Evolutionary conservation across 2,888 invertebrate species (phyloP).

Genomic region (Amaurobius ferox): DNA sequence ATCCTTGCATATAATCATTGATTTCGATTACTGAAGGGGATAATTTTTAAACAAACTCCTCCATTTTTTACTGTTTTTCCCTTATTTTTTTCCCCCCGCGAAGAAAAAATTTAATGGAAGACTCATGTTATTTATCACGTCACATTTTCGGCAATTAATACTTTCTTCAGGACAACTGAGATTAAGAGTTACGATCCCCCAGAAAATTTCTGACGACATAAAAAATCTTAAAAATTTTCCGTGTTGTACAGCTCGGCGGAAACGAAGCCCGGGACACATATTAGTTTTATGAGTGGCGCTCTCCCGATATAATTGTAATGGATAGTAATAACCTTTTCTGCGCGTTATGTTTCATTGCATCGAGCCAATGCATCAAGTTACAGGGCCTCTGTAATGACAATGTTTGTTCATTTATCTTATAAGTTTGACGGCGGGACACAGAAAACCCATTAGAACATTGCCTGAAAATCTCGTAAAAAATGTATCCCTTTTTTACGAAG

Average conservation of each 20-base stretch:
- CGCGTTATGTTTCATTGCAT: constrained; percentile 58
- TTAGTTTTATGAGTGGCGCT: constrained; percentile 51
- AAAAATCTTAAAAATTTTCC: constrained; percentile 28
- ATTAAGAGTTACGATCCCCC: constrained; percentile 53
- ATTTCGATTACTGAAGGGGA: constrained; percentile 24
- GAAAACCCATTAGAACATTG: constrained; percentile 65
- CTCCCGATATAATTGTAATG: constrained; percentile 62
- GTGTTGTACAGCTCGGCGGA: not conserved
- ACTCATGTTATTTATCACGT: constrained; percentile 61
- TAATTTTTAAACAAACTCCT: constrained; percentile 52
- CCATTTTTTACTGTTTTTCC: constrained; percentile 17
- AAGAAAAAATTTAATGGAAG: constrained; percentile 46
- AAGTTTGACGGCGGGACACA: constrained; percentile 60
- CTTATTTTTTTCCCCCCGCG: not conserved
- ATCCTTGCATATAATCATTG: constrained; percentile 40
- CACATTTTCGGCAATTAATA: constrained; percentile 63
- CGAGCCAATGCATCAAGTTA: constrained; percentile 63
- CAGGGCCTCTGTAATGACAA: constrained; percentile 56
- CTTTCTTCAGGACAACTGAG: constrained; percentile 17
- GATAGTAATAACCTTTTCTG: constrained; percentile 63
- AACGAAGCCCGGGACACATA: constrained; percentile 39
- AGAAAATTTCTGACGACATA: constrained; percentile 22
- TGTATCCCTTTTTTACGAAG: constrained; percentile 36
- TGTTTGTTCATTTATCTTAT: constrained; percentile 54
- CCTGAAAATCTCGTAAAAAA: constrained; percentile 68